Conservation (phyloP, 2,113 vertebrate species). For the Hylia prasina region DNA sequence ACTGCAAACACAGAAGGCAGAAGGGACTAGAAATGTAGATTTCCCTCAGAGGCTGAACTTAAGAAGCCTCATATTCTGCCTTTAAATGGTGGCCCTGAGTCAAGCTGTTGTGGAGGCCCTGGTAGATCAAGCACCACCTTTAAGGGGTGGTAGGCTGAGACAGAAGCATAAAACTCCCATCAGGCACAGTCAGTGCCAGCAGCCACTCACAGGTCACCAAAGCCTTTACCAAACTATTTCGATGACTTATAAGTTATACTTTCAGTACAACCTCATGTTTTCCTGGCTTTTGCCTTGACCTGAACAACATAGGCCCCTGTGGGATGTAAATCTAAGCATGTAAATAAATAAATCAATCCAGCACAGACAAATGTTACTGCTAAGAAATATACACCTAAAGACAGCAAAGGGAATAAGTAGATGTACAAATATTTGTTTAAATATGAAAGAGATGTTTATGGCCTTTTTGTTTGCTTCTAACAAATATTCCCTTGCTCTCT, state of each 20-base stretch:
- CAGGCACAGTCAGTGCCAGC: not conserved
- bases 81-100: not conserved
- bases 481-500: not conserved
- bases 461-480: not conserved
- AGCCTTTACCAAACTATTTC: not conserved
- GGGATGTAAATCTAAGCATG: not conserved
- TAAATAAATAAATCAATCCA: not conserved
- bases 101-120: not conserved
- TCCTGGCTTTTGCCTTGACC: constrained; percentile 20
- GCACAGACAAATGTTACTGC: not conserved
- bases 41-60: not conserved
- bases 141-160: accelerated
- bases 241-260: not conserved
- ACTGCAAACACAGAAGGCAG: not conserved
- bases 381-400: not conserved
- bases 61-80: not conserved
- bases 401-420: not conserved
- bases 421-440: not conserved
- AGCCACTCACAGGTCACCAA: not conserved
- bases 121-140: not conserved
- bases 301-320: not conserved
- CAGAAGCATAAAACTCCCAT: not conserved
- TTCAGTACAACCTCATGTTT: constrained; percentile 38
- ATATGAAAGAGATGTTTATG: not conserved
- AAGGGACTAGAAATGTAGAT: not conserved